Percentiles rank a stretch among this genome's conserved stretches.
Evolutionary conservation across 2,797 vertebrate species (phyloP).

Genomic region (Falco berigora): DNA sequence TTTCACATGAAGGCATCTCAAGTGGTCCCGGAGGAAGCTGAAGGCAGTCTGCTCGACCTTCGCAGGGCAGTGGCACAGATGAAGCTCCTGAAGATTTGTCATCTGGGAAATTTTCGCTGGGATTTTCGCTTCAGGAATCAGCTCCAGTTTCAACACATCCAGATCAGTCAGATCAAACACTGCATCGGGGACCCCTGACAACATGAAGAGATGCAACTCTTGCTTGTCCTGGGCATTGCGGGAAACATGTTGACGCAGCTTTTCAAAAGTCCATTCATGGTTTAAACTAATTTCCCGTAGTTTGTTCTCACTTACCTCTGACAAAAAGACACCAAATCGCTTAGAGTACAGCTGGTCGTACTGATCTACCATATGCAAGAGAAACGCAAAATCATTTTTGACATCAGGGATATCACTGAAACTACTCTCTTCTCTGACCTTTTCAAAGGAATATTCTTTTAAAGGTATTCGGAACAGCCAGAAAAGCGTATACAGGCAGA

Average conservation of each 20-base stretch:
- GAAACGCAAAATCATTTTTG: conserved; percentile 98
- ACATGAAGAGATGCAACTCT: conserved; percentile 95
- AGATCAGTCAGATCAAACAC: conserved; percentile 95
- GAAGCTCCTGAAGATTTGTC: conserved; percentile 93
- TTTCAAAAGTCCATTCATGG: conserved; percentile 97
- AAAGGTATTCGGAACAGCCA: conserved; percentile 95
- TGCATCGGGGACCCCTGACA: conserved; percentile 92
- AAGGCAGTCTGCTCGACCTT: conserved; percentile 98
- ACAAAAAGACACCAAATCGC: conserved; percentile 95
- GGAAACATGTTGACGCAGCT: conserved; percentile 89
- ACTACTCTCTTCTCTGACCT: conserved; percentile 96
- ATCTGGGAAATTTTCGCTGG: conserved; percentile 97
- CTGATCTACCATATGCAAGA: conserved; percentile 98
- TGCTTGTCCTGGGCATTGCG: conserved; percentile 92
- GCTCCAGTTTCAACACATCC: conserved; percentile 92
- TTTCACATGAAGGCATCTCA: conserved; percentile 97
- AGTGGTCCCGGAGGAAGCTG: conserved; percentile 95
- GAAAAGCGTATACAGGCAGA: conserved; percentile 96
- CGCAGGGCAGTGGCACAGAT: conserved; percentile 95
- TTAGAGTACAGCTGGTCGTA: conserved; percentile 98
- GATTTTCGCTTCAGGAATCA: conserved; percentile 95
- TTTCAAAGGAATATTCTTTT: conserved; percentile 98
- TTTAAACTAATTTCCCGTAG: conserved; percentile 94
- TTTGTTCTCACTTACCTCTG: conserved; percentile 98
- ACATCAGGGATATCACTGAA: conserved; percentile 99